Percentiles rank a stretch among this genome's conserved stretches.
These are phyloP conservation scores for Pomatostomus ruficeps DNA, from an alignment of 2,113 vertebrate species.

Conservation along the genomic window DNA sequence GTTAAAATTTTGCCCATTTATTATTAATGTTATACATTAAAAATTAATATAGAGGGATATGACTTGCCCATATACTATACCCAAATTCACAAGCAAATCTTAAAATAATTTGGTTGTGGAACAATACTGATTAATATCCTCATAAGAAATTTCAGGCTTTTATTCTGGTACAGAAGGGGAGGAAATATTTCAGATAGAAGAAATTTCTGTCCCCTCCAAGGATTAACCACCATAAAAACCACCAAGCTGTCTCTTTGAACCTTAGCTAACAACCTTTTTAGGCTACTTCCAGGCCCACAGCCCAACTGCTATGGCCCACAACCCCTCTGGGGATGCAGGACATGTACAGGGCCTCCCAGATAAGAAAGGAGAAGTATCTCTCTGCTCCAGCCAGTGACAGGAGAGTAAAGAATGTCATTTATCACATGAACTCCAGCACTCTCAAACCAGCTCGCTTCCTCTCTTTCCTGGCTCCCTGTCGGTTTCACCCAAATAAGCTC, in stretches of 20 bases:
- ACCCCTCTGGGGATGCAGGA: not conserved
- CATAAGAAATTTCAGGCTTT: not conserved
- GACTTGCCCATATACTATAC: not conserved
- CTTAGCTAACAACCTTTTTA: not conserved
- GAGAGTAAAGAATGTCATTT: not conserved
- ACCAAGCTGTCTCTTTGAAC: accelerated
- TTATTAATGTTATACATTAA: not conserved
- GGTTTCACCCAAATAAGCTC: not conserved
- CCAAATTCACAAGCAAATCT: not conserved
- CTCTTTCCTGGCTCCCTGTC: not conserved
- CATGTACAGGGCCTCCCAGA: not conserved
- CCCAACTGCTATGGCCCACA: not conserved
- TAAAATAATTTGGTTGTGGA: not conserved
- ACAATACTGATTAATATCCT: not conserved
- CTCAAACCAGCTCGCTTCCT: conserved; percentile 16
- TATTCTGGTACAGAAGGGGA: not conserved
- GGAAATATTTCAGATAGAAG: not conserved
- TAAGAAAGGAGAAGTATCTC: not conserved
- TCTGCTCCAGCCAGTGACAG: not conserved
- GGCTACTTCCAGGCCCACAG: not conserved
- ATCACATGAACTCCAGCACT: not conserved
- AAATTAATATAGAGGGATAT: not conserved
- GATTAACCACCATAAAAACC: not conserved
- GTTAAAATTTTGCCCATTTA: not conserved
- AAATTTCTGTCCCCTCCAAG: not conserved